Evolutionary conservation across 2,113 vertebrate genomes (phyloP).

Genomic region (Gadus chalcogrammus): DNA sequence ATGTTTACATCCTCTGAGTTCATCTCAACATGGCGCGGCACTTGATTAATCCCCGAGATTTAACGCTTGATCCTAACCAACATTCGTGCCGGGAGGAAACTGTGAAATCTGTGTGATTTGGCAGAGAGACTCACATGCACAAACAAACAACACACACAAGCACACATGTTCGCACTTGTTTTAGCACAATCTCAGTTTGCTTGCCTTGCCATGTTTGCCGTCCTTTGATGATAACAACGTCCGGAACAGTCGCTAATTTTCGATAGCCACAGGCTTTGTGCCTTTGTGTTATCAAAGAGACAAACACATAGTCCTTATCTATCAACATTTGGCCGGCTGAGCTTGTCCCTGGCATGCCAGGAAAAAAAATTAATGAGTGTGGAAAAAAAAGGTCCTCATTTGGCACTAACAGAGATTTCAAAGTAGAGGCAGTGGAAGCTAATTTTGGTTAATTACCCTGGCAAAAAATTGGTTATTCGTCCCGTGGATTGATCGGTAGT

Average conservation of each 20-base stretch:
- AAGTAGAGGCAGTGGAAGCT: too few species aligned
- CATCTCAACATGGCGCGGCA: too few species aligned
- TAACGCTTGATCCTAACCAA: too few species aligned
- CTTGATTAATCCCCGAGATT: too few species aligned
- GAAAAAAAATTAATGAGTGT: not conserved
- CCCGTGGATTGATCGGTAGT: too few species aligned
- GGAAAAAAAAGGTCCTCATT: too few species aligned
- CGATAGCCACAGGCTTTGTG: constrained; percentile 32
- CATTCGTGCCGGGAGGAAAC: not conserved
- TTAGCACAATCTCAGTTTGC: constrained; percentile 20
- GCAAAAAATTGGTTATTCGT: too few species aligned
- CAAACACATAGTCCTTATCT: constrained; percentile 40
- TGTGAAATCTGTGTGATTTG: not conserved
- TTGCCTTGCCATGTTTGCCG: constrained; percentile 34
- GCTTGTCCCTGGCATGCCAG: constrained; percentile 25
- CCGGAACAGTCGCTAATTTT: constrained; percentile 57
- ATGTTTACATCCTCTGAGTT: too few species aligned
- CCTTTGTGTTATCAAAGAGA: constrained; percentile 46
- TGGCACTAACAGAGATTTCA: too few species aligned
- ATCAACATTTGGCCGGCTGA: constrained; percentile 21
- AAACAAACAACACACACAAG: not conserved
- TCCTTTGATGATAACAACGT: constrained; percentile 61
- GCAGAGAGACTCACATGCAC: not conserved
- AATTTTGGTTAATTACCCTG: too few species aligned
- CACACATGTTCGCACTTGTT: constrained; percentile 7